These are phyloP conservation scores for Stichodactyla helianthus DNA, from an alignment of 64 coral and sea anemone species.

Conservation along the genomic window DNA sequence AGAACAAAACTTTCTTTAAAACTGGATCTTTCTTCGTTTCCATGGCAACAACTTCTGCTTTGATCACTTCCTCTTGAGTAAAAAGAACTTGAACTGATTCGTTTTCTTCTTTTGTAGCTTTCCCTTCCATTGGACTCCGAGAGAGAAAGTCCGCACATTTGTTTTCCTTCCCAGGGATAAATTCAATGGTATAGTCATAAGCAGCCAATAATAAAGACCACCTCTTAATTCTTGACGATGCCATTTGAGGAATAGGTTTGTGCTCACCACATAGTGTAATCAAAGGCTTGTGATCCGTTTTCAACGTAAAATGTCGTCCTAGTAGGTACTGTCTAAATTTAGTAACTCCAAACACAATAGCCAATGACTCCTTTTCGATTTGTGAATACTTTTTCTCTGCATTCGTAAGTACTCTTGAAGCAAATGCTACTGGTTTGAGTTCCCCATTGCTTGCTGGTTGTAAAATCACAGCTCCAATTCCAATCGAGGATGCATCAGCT, in stretches of 20 bases:
- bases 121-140: neutral
- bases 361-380: constrained; percentile 25
- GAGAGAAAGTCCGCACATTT: constrained; percentile 14
- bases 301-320: neutral
- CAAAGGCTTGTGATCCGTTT: neutral
- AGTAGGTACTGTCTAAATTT: constrained; percentile 24
- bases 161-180: constrained; percentile 34
- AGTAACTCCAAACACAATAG: constrained; percentile 24
- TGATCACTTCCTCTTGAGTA: constrained; percentile 12
- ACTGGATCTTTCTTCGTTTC: constrained; percentile 33
- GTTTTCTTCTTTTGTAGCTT: neutral
- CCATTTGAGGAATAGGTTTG: constrained; percentile 14
- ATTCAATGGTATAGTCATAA: constrained; percentile 55
- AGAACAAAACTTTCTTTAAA: constrained; percentile 19
- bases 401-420: neutral
- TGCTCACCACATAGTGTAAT: constrained; percentile 24
- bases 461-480: neutral
- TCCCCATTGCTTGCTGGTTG: neutral
- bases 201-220: constrained; percentile 53
- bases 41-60: constrained; percentile 20
- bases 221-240: constrained; percentile 39
- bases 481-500: neutral
- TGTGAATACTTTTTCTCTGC: neutral
- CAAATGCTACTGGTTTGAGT: neutral
- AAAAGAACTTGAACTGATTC: constrained; percentile 13